Base-by-base conservation (phyloP, 2,797 vertebrate species). In the Hephaestus fuliginosus region DNA sequence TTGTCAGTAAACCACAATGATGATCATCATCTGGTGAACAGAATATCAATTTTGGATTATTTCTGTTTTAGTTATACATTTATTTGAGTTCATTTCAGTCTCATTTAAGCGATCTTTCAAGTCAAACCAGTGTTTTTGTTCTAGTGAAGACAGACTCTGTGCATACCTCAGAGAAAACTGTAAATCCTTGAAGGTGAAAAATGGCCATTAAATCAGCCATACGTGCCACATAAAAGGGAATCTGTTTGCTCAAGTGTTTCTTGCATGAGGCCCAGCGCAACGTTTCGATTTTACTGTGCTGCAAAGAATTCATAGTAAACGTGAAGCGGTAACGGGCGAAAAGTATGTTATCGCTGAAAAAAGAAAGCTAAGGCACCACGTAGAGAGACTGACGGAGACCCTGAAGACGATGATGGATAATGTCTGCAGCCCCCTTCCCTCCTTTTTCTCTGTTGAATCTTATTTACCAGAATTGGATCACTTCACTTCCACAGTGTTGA, bases 391-490 rank as follows among this genome's bases (percentile, higher is more conserved):
- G 33, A 70, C 56, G 22, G 43, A 72, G 48, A 63, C 39, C 6
- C 14, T 18, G n/a, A 74, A 30, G 41, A 55, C 33, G 57, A 80
- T 51, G 48, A 58, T 13, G n/a, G 52, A 55, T 15, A 64, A 12
- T 53, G 2, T 71, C 36, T n/a, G 43, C 39, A 2, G 46, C 43
- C 55, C 13, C 15, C n/a, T 55, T 44, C 51, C 41, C 11, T 58
- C 56, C 10, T 41, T 60, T 48, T 36, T 62, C 36, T 78, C 61
- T 63, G 20, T 49, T 77, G 74, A 36, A 48, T 82, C 46, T 43
- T 72, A 33, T 83, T 81, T 65, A 67, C 71, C 73, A 46, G n/a
- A 88, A 76, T 33, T 67, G 63, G 70, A 74, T 77, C 74, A 14
- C 41, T 9, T 75, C 69, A 6, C 68, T 33, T 52, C 69, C 36